phyloP scores from a whole-genome alignment of 2,797 vertebrate species.

The Hapalemur alaotrensis region DNA sequence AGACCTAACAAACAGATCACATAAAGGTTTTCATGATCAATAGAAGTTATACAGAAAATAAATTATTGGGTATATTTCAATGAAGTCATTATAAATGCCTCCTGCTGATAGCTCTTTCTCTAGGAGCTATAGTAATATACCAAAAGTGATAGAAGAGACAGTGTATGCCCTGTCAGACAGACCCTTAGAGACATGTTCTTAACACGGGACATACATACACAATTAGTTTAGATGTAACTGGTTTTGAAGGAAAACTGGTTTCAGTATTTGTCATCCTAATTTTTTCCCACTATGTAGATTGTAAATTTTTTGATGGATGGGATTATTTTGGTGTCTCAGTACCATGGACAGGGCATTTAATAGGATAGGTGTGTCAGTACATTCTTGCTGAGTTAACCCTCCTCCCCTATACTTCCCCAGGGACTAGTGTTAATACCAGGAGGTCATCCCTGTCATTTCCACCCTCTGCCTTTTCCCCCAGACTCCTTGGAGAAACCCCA shows the following conservation, averaged over 20 bases:
- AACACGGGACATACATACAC: accelerated
- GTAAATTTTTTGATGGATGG: background rate
- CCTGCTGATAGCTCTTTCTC: background rate
- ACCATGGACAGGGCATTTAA: no score
- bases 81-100: background rate
- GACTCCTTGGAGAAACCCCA: background rate
- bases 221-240: background rate
- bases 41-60: conserved; percentile 35
- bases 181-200: background rate
- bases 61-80: conserved; percentile 26
- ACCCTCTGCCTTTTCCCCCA: background rate
- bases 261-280: background rate
- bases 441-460: background rate
- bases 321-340: background rate
- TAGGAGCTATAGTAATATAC: background rate
- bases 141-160: background rate
- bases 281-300: background rate
- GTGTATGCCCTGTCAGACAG: background rate
- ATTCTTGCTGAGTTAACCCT: background rate
- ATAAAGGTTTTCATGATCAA: conserved; percentile 29
- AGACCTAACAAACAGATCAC: conserved; percentile 56
- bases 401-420: background rate
- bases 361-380: background rate
- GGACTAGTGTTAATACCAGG: background rate
- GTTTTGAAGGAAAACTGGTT: background rate